Conservation (phyloP, 2,797 vertebrate species). For the Sarcophilus harrisii region DNA sequence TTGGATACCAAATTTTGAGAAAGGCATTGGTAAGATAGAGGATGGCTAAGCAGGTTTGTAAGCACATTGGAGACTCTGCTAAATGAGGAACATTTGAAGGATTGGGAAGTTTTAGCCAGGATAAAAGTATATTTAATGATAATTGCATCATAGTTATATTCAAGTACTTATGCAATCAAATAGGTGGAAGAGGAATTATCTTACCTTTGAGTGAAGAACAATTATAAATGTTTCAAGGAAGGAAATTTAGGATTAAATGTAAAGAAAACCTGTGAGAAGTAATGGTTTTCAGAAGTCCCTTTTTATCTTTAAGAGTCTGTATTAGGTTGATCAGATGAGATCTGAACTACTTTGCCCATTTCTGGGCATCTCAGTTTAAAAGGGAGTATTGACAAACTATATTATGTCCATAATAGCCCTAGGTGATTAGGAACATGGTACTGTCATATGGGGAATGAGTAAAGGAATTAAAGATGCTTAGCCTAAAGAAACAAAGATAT, state of each 20-base stretch:
- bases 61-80: neutral
- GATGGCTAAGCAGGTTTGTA: neutral
- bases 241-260: neutral
- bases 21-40: neutral
- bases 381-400: neutral
- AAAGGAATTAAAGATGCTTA: slow-evolving; percentile 12
- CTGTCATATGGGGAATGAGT: neutral
- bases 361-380: neutral
- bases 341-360: neutral
- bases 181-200: neutral
- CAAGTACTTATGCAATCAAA: neutral
- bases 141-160: neutral
- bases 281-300: neutral
- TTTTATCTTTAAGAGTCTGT: neutral
- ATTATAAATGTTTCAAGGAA: neutral
- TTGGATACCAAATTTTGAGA: neutral
- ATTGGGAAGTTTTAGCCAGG: neutral
- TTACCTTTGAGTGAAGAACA: neutral
- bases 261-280: neutral
- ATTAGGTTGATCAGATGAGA: neutral
- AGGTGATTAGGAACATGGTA: neutral
- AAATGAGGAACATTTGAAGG: neutral
- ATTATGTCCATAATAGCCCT: neutral
- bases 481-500: neutral
- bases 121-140: neutral